These are phyloP conservation scores for Drosophila neotestacea DNA, from an alignment of 2,888 invertebrate genomes.

Conservation along the genomic window DNA sequence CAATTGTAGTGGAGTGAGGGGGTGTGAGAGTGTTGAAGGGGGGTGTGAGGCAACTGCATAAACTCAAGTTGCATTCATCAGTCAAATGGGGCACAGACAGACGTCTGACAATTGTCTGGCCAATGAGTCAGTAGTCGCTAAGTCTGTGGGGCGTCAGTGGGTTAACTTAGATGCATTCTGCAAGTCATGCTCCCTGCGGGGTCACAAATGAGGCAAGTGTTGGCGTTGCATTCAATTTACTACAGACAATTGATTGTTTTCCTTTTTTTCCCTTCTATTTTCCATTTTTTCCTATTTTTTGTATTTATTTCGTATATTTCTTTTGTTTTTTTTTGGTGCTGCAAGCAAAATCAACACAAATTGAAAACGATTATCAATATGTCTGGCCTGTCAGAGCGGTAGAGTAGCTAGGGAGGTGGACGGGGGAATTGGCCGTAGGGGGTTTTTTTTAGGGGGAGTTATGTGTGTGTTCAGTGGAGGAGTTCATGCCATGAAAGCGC, in stretches of 20 bases:
- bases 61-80: constrained; percentile 41
- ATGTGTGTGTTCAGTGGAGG: constrained; percentile 4
- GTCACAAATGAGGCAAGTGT: constrained; percentile 11
- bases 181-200: constrained; percentile 41
- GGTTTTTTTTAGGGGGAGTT: background rate
- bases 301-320: background rate
- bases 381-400: constrained; percentile 58
- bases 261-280: constrained; percentile 15
- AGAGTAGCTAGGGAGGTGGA: constrained; percentile 4
- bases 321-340: constrained; percentile 18
- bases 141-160: constrained; percentile 39
- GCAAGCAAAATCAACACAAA: constrained; percentile 62
- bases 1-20: background rate
- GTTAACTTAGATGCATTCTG: constrained; percentile 48
- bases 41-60: constrained; percentile 14
- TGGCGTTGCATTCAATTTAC: constrained; percentile 67
- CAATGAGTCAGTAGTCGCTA: constrained; percentile 47
- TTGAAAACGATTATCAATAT: constrained; percentile 79
- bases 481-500: constrained; percentile 57
- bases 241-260: constrained; percentile 71
- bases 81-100: constrained; percentile 47
- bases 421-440: background rate
- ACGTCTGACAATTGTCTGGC: constrained; percentile 57
- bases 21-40: background rate
- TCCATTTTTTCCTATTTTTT: constrained; percentile 5